A percentile compares a stretch with the other conserved stretches of the same genome.
Evolutionary conservation across 2,888 invertebrate species (phyloP).

Genomic region (Drosophila birchii): DNA sequence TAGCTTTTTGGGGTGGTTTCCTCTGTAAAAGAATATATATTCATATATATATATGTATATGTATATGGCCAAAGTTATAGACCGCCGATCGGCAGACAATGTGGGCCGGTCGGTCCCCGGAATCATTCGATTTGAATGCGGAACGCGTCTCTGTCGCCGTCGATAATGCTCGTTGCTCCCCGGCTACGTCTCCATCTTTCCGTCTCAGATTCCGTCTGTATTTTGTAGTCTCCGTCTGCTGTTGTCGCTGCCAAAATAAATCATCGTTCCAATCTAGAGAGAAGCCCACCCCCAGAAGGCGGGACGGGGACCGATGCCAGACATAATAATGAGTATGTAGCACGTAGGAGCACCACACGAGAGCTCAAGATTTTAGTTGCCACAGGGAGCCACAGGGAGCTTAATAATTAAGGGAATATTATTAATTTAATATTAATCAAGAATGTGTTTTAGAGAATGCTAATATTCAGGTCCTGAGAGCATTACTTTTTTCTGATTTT

Average conservation of each 20-base stretch:
- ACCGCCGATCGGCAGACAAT: constrained; percentile 67
- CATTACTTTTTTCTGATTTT: too few species aligned
- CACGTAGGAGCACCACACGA: constrained; percentile 4
- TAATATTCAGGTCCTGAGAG: too few species aligned
- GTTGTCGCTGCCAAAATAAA: constrained; percentile 74
- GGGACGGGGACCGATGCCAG: constrained; percentile 60
- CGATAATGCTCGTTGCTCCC: constrained; percentile 1
- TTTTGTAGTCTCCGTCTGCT: constrained; percentile 25
- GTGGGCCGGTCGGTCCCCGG: constrained; percentile 52
- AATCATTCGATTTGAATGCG: constrained; percentile 75
- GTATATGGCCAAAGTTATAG: constrained; percentile 14
- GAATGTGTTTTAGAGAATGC: too few species aligned
- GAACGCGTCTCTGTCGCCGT: constrained; percentile 62
- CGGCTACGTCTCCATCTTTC: constrained; percentile 14
- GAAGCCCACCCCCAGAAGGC: constrained; percentile 40
- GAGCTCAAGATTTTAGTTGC: neutral
- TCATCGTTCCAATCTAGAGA: constrained; percentile 70
- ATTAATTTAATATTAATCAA: neutral
- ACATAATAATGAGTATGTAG: constrained; percentile 69
- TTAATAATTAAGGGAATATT: neutral
- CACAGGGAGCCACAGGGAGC: too few species aligned
- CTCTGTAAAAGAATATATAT: too few species aligned
- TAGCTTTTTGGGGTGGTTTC: constrained; percentile 21
- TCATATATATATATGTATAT: neutral
- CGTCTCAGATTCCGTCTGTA: constrained; percentile 21